Conservation (phyloP, 2,113 vertebrate species). For the Cyanocitta stelleri region DNA sequence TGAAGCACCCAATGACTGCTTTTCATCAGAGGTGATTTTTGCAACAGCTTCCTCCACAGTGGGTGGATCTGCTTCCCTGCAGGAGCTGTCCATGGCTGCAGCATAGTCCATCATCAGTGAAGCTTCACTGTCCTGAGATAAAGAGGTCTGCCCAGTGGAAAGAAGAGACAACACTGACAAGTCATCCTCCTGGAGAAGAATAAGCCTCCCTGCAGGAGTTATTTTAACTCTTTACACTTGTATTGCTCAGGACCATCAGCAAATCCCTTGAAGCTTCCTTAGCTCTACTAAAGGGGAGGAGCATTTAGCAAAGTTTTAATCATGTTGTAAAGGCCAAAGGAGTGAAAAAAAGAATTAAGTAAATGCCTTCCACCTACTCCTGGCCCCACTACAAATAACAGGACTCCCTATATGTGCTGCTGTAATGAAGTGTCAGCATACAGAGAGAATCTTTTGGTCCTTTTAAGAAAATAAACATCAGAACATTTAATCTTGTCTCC, state of each 20-base stretch:
- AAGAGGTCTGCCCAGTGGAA: constrained; percentile 60
- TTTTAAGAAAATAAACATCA: not conserved
- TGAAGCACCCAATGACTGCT: not conserved
- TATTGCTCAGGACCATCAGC: not conserved
- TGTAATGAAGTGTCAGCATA: not conserved
- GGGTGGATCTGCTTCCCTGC: constrained; percentile 58
- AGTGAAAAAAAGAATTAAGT: not conserved
- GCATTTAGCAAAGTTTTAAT: not conserved
- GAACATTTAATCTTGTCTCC: not conserved
- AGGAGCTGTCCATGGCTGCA: constrained; percentile 85
- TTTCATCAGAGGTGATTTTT: not conserved
- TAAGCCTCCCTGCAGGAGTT: not conserved
- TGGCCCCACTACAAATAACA: not conserved
- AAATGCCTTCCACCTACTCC: not conserved
- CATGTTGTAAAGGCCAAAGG: not conserved
- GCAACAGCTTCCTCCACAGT: not conserved
- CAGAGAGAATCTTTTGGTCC: not conserved
- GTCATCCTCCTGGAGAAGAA: not conserved
- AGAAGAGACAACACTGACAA: not conserved
- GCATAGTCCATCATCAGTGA: constrained; percentile 88
- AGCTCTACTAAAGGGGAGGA: not conserved
- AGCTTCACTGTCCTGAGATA: constrained; percentile 86
- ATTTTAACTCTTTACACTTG: not conserved
- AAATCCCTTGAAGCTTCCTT: not conserved
- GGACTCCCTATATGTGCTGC: not conserved